Base-by-base conservation (phyloP, 2,797 vertebrate species). In the Zalophus californianus region DNA sequence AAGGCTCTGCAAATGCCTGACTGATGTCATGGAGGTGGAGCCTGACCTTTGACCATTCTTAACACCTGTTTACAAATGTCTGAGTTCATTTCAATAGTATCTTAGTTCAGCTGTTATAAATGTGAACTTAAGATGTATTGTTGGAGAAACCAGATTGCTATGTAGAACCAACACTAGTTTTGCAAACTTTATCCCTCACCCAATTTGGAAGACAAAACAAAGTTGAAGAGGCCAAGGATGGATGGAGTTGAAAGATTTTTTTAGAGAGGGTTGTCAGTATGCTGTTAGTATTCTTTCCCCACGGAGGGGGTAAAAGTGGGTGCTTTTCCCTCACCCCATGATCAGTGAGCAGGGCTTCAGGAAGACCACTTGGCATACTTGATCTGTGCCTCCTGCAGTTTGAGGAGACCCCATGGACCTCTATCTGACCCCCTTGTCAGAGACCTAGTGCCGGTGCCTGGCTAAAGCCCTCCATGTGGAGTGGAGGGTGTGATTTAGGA, bases 111-210 rank as follows among this genome's bases (percentile, higher is more conserved):
- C 90, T 86, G 84, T 90, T 62, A 58, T 35, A 72, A 84, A 80
- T 35, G 70, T 86, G 83, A 95, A 95, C 60, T 91, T 10, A 73
- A 89, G 96, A 54, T 70, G 2, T 60, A 78, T 21, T 11, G 3
- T 68, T 92, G 82, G 77, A 90, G 58, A 70, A 90, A 88, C 11
- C 25, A 68, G 68, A 77, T 82, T 4, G 52, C 60, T 68, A 48
- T 48, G 32, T n/a, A 82, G 62, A 97, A 96, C 15, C 35, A 87
- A 82, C 97, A 82, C 44, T n/a, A 60, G 72, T 95, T 95, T 82
- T 62, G 77, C 86, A 95, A 88, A 1, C 21, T 82, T 92, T 32
- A 93, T 21, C 86, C 38, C 56, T 95, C 12, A 83, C n/a, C 21
- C 14, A 7, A 27, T 95, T 88, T 92, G 85, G 60, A 77, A 75